A percentile compares a stretch with the other conserved stretches of the same genome.
Evolutionary conservation across 2,113 vertebrate species (phyloP).

Genomic region (Rhinogobius similis): DNA sequence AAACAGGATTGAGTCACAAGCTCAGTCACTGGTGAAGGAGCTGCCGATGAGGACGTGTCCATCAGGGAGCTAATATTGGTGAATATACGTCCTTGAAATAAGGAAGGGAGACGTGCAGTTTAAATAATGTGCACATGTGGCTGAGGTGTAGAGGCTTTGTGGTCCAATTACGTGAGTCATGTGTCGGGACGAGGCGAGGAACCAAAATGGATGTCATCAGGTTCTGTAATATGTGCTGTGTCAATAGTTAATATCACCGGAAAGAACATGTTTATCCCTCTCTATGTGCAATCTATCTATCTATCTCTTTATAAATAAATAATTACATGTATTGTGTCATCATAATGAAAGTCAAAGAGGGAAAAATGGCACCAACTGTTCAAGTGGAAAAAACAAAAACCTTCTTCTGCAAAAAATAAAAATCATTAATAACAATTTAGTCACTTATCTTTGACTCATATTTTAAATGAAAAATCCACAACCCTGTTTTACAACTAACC

Average conservation of each 20-base stretch:
- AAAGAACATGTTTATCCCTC: background rate
- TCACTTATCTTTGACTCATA: no score
- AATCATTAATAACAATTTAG: no score
- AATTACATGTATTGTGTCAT: background rate
- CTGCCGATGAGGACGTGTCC: conserved; percentile 50
- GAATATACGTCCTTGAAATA: conserved; percentile 28
- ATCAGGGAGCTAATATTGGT: conserved; percentile 30
- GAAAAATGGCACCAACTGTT: no score
- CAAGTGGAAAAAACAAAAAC: no score
- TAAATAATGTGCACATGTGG: conserved; percentile 41
- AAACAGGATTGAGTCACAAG: conserved; percentile 64
- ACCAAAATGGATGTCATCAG: background rate
- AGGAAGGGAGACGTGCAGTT: conserved; percentile 13
- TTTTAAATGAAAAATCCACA: no score
- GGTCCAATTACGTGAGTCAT: conserved; percentile 36
- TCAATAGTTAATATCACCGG: background rate
- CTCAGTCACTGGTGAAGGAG: conserved; percentile 62
- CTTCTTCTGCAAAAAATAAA: no score
- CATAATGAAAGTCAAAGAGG: no score
- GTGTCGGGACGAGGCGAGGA: conserved; percentile 20
- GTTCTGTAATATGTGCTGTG: background rate
- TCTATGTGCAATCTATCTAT: background rate
- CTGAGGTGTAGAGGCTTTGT: conserved; percentile 35
- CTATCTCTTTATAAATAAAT: no score
- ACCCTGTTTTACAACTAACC: no score